A percentile compares a stretch with the other conserved stretches of the same genome.
Evolutionary conservation across 2,113 vertebrate species (phyloP).

Genomic region (Pampusana beccarii): DNA sequence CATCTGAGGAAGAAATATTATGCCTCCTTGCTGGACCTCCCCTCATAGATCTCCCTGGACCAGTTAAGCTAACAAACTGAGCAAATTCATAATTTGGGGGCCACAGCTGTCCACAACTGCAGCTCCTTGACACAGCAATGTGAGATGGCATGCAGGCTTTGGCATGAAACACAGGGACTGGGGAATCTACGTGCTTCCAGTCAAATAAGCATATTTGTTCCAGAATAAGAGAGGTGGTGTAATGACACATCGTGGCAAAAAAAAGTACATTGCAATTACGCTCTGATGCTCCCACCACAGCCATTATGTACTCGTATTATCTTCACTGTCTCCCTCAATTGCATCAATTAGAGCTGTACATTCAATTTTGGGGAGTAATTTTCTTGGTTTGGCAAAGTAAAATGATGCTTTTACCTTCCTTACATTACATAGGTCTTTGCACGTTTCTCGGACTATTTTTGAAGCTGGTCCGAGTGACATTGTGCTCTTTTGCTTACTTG

Average conservation of each 20-base stretch:
- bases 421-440: not conserved
- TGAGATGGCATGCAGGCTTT: not conserved
- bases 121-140: not conserved
- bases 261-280: not conserved
- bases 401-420: not conserved
- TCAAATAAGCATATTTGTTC: not conserved
- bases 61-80: not conserved
- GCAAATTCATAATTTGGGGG: not conserved
- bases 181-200: not conserved
- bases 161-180: not conserved
- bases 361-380: conserved; percentile 1
- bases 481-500: not conserved
- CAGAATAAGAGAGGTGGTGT: not conserved
- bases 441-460: not conserved
- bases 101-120: not conserved
- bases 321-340: conserved; percentile 5
- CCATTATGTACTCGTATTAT: not conserved
- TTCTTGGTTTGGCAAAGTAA: not conserved
- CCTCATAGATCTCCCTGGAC: not conserved
- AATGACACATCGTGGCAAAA: not conserved
- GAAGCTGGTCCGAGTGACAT: not conserved
- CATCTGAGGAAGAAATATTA: not conserved
- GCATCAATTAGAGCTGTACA: conserved; percentile 14
- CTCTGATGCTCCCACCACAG: conserved; percentile 19
- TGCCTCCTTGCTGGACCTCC: not conserved